Percentiles rank a stretch among this genome's conserved stretches.
phyloP scores from a whole-genome alignment of 2,113 vertebrate genomes.

The Ia io region DNA sequence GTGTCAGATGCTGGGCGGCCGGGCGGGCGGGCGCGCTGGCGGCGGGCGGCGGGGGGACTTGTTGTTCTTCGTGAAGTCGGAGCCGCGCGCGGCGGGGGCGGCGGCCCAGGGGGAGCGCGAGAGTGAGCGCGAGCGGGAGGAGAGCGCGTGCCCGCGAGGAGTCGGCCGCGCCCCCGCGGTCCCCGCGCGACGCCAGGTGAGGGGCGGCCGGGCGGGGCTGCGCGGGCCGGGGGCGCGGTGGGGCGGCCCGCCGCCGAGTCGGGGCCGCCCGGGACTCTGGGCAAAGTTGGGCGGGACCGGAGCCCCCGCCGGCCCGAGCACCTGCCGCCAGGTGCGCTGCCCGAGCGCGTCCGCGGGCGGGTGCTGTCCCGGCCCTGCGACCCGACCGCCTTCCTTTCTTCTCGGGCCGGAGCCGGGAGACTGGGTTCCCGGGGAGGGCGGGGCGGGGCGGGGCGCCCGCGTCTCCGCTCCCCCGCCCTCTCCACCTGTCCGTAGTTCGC shows the following conservation, averaged over 20 bases:
- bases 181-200: constrained; percentile 59
- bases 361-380: neutral
- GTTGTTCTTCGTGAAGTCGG: constrained; percentile 69
- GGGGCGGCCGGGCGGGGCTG: neutral
- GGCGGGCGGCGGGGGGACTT: constrained; percentile 61
- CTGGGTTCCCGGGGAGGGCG: neutral
- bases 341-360: neutral
- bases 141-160: constrained; percentile 67
- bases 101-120: neutral
- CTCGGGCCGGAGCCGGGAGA: neutral
- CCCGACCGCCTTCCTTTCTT: neutral
- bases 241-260: neutral
- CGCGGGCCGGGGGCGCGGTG: neutral
- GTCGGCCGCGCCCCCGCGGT: constrained; percentile 42
- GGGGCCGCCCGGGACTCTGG: neutral
- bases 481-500: neutral
- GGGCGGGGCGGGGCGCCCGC: neutral
- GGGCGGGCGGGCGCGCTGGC: constrained; percentile 63
- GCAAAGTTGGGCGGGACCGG: neutral
- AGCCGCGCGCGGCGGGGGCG: constrained; percentile 42
- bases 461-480: too few species aligned
- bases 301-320: neutral
- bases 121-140: neutral
- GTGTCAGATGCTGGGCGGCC: constrained; percentile 62
- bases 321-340: constrained; percentile 10